These are phyloP conservation scores for Holcopasites calliopsidis DNA, from an alignment of 1,140 invertebrate species.

Conservation along the genomic window DNA sequence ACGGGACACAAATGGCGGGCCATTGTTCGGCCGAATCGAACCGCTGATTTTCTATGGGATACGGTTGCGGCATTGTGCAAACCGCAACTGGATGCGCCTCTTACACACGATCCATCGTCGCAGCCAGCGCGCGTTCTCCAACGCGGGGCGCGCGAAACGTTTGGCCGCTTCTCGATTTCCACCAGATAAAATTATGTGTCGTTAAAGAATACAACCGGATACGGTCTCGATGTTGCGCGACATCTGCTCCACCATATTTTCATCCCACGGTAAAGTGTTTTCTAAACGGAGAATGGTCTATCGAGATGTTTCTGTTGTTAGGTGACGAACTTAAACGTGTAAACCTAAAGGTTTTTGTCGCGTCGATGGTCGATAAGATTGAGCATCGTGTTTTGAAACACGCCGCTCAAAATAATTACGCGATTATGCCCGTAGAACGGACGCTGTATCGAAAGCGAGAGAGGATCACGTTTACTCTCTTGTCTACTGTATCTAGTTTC, in stretches of 20 bases:
- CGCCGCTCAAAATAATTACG: neutral
- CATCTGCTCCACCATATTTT: conserved; percentile 33
- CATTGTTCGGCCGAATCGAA: conserved; percentile 65
- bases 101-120: conserved; percentile 32
- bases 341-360: neutral
- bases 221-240: neutral
- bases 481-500: no score
- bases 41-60: conserved; percentile 70
- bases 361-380: conserved; percentile 1
- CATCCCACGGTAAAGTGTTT: conserved; percentile 15
- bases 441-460: neutral
- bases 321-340: no score
- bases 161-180: conserved; percentile 56
- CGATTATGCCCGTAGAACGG: neutral
- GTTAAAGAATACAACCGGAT: conserved; percentile 21
- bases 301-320: neutral
- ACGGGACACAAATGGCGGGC: conserved; percentile 58
- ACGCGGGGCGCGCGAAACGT: conserved; percentile 36
- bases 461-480: no score
- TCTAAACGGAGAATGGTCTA: conserved; percentile 12
- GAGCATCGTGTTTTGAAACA: neutral
- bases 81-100: conserved; percentile 54
- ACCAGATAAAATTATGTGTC: conserved; percentile 58
- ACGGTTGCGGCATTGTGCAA: conserved; percentile 59
- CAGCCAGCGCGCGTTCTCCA: conserved; percentile 46